These are phyloP conservation scores for Papilio aristodemus DNA, from an alignment of 1,140 invertebrate genomes.

Conservation along the genomic window DNA sequence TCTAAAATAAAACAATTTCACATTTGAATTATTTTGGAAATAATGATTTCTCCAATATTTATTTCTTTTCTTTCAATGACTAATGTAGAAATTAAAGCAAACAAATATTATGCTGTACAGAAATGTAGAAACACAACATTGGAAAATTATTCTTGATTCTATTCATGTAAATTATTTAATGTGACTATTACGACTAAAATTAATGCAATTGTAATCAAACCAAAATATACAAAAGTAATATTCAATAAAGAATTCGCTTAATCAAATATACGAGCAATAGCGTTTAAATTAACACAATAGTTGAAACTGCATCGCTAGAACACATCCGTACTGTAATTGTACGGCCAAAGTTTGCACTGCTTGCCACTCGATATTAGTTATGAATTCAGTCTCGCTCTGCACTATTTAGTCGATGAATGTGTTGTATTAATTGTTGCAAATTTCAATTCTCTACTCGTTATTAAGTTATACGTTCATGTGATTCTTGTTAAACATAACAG, in stretches of 20 bases:
- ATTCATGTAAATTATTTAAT: too few relatives aligned
- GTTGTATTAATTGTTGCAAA: constrained; percentile 9
- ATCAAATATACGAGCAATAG: background rate
- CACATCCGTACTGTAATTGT: constrained; percentile 3
- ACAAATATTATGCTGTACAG: too few relatives aligned
- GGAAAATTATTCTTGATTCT: too few relatives aligned
- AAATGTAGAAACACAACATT: too few relatives aligned
- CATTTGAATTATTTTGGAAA: too few relatives aligned
- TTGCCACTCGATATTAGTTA: background rate
- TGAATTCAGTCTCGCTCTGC: constrained; percentile 13
- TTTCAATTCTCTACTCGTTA: background rate
- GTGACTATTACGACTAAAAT: too few relatives aligned
- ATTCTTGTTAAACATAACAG: background rate
- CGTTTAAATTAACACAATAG: background rate
- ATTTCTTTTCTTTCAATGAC: too few relatives aligned
- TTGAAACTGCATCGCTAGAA: background rate
- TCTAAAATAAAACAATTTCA: too few relatives aligned
- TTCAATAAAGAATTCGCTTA: background rate
- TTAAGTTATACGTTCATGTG: background rate
- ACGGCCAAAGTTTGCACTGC: background rate
- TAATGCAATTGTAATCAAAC: too few relatives aligned
- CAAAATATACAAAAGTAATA: background rate
- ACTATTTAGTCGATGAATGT: constrained; percentile 7
- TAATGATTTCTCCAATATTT: too few relatives aligned
- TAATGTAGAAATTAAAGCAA: too few relatives aligned